phyloP scores from a whole-genome alignment of 2,113 vertebrate species.

The Hassar affinis region DNA sequence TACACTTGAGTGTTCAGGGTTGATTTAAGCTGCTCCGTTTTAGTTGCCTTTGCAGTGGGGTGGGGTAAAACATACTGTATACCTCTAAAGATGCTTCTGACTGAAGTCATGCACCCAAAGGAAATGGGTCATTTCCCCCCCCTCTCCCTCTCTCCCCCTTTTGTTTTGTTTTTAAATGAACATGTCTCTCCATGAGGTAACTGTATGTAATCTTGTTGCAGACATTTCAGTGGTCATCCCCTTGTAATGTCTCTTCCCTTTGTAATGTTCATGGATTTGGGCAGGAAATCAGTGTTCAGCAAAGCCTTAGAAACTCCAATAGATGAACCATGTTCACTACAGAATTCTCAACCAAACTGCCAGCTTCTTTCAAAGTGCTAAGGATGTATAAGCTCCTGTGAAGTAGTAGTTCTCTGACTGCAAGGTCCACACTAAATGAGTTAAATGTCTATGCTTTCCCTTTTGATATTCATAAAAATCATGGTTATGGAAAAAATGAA shows the following conservation, averaged over 20 bases:
- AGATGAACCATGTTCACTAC: constrained; percentile 57
- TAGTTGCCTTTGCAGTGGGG: constrained; percentile 73
- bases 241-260: constrained; percentile 59
- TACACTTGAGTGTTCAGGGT: constrained; percentile 42
- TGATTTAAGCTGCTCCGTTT: constrained; percentile 61
- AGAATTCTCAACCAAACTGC: constrained; percentile 68
- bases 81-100: constrained; percentile 57
- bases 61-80: constrained; percentile 57
- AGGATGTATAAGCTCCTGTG: constrained; percentile 55
- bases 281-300: constrained; percentile 60
- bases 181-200: constrained; percentile 61
- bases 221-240: constrained; percentile 59
- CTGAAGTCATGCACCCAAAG: constrained; percentile 51
- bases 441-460: constrained; percentile 22
- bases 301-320: constrained; percentile 65
- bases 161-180: constrained; percentile 41
- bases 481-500: constrained; percentile 50
- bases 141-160: too few relatives aligned
- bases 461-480: constrained; percentile 46
- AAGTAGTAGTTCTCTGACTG: constrained; percentile 62
- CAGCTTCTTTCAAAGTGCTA: constrained; percentile 64
- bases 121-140: constrained; percentile 38
- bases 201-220: constrained; percentile 57
- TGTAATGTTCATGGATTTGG: constrained; percentile 60
- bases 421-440: constrained; percentile 67